Evolutionary conservation across 1,140 invertebrate genomes (phyloP).

Genomic region (Eulimnadia texana): DNA sequence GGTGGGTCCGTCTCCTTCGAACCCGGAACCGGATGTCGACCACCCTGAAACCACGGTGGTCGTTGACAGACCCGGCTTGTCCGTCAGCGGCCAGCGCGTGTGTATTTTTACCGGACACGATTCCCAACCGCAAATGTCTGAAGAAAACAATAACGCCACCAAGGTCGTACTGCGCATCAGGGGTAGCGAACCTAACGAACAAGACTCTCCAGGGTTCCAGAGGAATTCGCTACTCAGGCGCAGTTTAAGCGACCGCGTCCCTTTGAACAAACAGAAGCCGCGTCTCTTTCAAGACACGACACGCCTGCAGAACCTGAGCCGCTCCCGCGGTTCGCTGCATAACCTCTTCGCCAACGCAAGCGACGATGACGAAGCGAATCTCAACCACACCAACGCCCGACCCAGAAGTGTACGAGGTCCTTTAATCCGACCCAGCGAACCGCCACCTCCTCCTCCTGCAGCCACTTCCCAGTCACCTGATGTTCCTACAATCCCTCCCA

Average conservation of each 20-base stretch:
- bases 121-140: not conserved
- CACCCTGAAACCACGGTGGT: constrained; percentile 6
- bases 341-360: not conserved
- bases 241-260: constrained; percentile 5
- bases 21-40: not conserved
- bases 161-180: constrained; percentile 1
- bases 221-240: not conserved
- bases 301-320: not conserved
- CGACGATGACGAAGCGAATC: not conserved
- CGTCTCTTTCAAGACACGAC: constrained; percentile 7
- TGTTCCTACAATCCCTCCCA: not conserved
- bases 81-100: constrained; percentile 5
- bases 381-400: not conserved
- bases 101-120: constrained; percentile 5
- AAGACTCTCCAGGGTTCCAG: too few species aligned
- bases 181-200: not conserved
- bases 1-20: too few species aligned
- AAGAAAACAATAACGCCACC: not conserved
- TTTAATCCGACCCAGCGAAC: not conserved
- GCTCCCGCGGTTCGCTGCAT: not conserved
- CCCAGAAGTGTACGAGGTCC: constrained; percentile 2
- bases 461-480: not conserved
- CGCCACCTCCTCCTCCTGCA: not conserved
- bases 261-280: not conserved
- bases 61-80: not conserved